phyloP scores from a whole-genome alignment of 2,888 invertebrate genomes.

The Melieria picta region DNA sequence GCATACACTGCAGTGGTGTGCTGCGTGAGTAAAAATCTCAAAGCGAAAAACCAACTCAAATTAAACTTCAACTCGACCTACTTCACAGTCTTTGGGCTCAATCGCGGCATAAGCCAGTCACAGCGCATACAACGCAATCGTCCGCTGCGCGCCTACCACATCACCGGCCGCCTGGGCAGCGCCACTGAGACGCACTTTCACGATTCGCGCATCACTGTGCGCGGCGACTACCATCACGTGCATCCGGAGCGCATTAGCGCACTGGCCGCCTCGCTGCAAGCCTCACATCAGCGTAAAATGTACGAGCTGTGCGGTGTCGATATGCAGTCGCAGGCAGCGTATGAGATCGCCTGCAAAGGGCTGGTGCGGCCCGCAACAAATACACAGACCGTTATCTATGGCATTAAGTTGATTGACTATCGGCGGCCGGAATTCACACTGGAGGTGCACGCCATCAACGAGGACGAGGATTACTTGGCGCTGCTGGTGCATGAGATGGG shows the following conservation, averaged over 20 bases:
- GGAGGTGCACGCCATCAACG: conserved; percentile 89
- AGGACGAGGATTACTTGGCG: conserved; percentile 80
- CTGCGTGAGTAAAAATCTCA: conserved; percentile 68
- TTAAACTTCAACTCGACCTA: not conserved
- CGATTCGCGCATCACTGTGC: conserved; percentile 77
- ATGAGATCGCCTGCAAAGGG: conserved; percentile 86
- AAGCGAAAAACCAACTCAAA: not conserved
- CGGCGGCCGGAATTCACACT: conserved; percentile 85
- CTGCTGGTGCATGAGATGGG: conserved; percentile 87
- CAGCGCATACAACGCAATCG: conserved; percentile 71
- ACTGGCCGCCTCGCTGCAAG: conserved; percentile 82
- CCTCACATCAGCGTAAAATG: conserved; percentile 87
- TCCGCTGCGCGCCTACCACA: conserved; percentile 76
- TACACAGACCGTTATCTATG: conserved; percentile 83
- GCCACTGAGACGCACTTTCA: conserved; percentile 79
- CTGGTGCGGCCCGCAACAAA: conserved; percentile 78
- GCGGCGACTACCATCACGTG: conserved; percentile 77
- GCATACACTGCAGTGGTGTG: conserved; percentile 78
- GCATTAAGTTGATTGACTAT: conserved; percentile 85
- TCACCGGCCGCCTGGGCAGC: conserved; percentile 80
- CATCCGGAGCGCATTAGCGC: conserved; percentile 76
- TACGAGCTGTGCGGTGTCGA: conserved; percentile 83
- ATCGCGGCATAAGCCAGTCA: conserved; percentile 72
- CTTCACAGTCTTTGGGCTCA: conserved; percentile 77
- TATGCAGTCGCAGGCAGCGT: conserved; percentile 87